These are phyloP conservation scores for Myripristis murdjan DNA, from an alignment of 2,797 vertebrate genomes.

Conservation along the genomic window DNA sequence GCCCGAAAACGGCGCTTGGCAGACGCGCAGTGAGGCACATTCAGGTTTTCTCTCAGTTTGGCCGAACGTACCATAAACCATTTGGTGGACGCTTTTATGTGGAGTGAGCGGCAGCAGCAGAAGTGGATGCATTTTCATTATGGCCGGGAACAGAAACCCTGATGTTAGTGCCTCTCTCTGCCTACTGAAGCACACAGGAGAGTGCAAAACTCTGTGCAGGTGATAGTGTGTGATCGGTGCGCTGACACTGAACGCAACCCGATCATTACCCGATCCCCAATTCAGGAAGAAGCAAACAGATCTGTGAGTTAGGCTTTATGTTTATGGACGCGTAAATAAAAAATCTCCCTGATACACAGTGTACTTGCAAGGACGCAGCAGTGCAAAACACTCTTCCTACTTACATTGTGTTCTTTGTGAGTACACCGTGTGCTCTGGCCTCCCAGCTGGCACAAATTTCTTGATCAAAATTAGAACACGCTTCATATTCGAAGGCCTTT, in stretches of 20 bases:
- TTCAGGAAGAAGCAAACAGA: conserved; percentile 3
- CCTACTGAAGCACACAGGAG: neutral
- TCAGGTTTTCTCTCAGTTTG: too few relatives aligned
- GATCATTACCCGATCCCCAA: neutral
- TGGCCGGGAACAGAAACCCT: neutral
- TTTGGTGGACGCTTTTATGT: neutral
- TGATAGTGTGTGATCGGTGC: neutral
- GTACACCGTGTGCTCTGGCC: too few relatives aligned
- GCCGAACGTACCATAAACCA: neutral
- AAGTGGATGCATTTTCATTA: neutral
- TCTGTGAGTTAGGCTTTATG: neutral
- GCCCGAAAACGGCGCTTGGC: too few relatives aligned
- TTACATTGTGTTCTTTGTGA: too few relatives aligned
- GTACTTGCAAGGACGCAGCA: too few relatives aligned
- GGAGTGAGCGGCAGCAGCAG: neutral
- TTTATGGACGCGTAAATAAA: too few relatives aligned
- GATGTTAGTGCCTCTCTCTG: neutral
- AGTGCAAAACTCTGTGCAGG: neutral
- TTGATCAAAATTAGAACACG: too few relatives aligned
- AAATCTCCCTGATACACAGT: too few relatives aligned
- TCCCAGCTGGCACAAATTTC: too few relatives aligned
- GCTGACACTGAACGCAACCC: neutral
- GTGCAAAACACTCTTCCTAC: too few relatives aligned
- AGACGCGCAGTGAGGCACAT: too few relatives aligned
- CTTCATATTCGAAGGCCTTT: too few relatives aligned